Conservation (phyloP, 2,113 vertebrate species). For the Puma concolor region DNA sequence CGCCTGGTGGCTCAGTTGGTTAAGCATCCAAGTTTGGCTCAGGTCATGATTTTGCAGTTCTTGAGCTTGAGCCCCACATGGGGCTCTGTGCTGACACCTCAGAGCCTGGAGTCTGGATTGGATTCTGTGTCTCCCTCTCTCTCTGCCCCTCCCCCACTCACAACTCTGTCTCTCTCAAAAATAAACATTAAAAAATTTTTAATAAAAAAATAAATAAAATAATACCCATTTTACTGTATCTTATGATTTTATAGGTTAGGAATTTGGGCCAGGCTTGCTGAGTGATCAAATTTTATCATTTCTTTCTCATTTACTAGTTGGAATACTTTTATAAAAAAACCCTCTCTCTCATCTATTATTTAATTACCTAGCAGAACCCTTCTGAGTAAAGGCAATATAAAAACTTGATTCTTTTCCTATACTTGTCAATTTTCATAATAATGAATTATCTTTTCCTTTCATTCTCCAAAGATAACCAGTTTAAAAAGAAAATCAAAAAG, state of each 20-base stretch:
- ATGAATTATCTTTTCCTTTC: neutral
- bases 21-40: too few species aligned
- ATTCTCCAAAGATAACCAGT: neutral
- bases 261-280: neutral
- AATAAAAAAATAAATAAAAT: neutral
- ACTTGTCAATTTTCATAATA: neutral
- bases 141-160: too few species aligned
- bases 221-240: neutral
- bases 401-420: neutral
- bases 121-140: too few species aligned
- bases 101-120: too few species aligned
- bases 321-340: neutral
- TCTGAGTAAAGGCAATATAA: neutral
- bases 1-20: too few species aligned
- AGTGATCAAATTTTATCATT: neutral
- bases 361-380: neutral
- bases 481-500: neutral
- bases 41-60: too few species aligned
- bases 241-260: neutral
- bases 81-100: too few species aligned
- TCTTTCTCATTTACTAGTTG: neutral
- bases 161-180: too few species aligned
- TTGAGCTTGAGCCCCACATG: too few species aligned
- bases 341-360: neutral
- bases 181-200: too few species aligned